Conservation (phyloP, 2,888 invertebrate species). For the Amphipyra tragopoginis region DNA sequence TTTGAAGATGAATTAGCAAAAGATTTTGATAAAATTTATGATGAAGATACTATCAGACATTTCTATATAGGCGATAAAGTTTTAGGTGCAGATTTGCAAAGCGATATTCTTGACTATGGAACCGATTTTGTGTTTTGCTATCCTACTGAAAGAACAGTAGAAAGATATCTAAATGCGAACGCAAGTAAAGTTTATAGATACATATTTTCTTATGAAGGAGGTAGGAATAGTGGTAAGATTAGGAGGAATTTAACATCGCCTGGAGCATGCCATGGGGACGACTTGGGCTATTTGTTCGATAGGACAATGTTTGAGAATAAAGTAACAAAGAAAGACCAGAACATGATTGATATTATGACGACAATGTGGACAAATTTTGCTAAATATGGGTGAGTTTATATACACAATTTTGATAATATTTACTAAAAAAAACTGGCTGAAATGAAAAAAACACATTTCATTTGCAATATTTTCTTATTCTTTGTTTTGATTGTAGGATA, state of each 20-base stretch:
- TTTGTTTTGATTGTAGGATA: no score
- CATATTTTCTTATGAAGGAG: slow-evolving; percentile 41
- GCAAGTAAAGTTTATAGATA: slow-evolving; percentile 33
- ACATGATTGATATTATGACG: slow-evolving; percentile 40
- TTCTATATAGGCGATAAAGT: slow-evolving; percentile 40
- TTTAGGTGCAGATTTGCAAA: slow-evolving; percentile 11
- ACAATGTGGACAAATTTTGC: slow-evolving; percentile 48
- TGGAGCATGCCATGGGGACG: slow-evolving; percentile 38
- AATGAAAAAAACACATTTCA: no score
- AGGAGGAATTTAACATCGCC: slow-evolving; percentile 26
- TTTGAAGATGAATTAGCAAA: slow-evolving; percentile 25
- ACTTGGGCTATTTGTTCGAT: slow-evolving; percentile 36
- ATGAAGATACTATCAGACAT: slow-evolving; percentile 27
- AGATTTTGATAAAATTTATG: slow-evolving; percentile 24
- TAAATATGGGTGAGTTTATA: slow-evolving; percentile 37
- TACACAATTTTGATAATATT: neutral
- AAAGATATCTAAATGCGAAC: slow-evolving; percentile 26
- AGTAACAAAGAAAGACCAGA: slow-evolving; percentile 26
- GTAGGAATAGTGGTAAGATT: slow-evolving; percentile 26
- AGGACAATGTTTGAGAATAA: slow-evolving; percentile 12
- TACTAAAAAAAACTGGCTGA: no score
- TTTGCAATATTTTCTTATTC: no score
- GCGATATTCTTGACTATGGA: slow-evolving; percentile 31
- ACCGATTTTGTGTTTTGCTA: slow-evolving; percentile 36
- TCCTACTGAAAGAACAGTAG: slow-evolving; percentile 38